A percentile compares a stretch with the other conserved stretches of the same genome.
phyloP scores from a whole-genome alignment of 37 sponge, comb jelly and placozoan genomes.

The Oopsacas minuta region DNA sequence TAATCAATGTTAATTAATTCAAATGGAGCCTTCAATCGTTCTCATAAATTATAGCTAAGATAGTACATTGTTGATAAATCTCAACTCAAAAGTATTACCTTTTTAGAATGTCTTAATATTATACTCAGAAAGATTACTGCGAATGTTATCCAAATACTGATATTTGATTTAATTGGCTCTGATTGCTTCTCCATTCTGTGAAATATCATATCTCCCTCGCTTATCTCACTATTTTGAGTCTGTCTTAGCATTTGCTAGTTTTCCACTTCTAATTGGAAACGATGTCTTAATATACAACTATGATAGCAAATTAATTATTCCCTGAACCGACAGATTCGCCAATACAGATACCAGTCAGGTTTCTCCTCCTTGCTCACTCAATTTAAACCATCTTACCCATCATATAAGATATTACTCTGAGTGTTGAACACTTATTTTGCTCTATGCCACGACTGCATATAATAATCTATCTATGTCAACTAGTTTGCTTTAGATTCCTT shows the following conservation, averaged over 20 bases:
- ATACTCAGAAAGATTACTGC: too few species aligned
- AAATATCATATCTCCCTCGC: not conserved
- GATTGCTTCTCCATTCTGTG: not conserved
- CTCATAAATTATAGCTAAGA: not conserved
- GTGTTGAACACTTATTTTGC: not conserved
- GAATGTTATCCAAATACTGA: not conserved
- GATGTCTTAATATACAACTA: not conserved
- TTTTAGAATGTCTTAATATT: too few species aligned
- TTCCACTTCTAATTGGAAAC: not conserved
- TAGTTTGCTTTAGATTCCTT: too few species aligned
- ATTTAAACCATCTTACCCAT: not conserved
- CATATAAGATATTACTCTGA: not conserved
- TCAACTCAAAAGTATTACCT: too few species aligned
- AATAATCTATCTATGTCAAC: not conserved
- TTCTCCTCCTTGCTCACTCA: not conserved
- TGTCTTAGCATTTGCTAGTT: not conserved
- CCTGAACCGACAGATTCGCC: not conserved
- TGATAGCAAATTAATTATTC: not conserved
- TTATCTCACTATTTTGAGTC: not conserved
- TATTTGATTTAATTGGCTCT: not conserved
- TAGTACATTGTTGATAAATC: not conserved
- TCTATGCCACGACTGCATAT: not conserved
- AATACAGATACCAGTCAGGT: not conserved
- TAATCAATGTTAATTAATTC: constrained; percentile 7
- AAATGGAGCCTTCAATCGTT: not conserved